Evolutionary conservation across 2,113 vertebrate species (phyloP).

Genomic region (Cinclus cinclus): DNA sequence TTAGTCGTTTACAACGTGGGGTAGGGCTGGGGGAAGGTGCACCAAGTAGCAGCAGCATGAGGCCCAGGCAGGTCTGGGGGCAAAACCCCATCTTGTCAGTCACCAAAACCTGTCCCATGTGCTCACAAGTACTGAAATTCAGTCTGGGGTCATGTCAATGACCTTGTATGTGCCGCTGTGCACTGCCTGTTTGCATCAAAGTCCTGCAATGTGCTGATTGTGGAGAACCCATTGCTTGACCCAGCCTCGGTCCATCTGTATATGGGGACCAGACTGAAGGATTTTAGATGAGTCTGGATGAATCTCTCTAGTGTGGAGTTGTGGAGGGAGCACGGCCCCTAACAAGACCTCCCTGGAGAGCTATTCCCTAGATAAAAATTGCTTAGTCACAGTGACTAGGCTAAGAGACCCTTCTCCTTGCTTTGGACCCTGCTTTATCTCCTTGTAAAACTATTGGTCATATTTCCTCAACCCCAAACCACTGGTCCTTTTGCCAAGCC

Average conservation of each 20-base stretch:
- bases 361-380: too few relatives aligned
- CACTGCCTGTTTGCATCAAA: too few relatives aligned
- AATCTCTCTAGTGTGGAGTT: background rate
- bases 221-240: background rate
- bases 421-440: too few relatives aligned
- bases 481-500: too few relatives aligned
- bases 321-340: too few relatives aligned
- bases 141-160: background rate
- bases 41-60: background rate
- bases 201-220: rapidly evolving
- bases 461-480: too few relatives aligned
- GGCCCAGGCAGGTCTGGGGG: background rate
- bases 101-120: background rate
- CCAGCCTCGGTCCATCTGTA: background rate
- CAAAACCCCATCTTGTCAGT: rapidly evolving
- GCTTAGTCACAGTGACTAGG: too few relatives aligned
- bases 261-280: background rate
- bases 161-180: too few relatives aligned
- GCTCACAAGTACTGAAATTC: background rate
- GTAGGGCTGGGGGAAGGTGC: background rate
- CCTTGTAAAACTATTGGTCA: too few relatives aligned
- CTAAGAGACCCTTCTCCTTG: too few relatives aligned
- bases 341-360: too few relatives aligned
- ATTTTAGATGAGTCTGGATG: background rate
- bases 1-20: rapidly evolving